A percentile compares a stretch with the other conserved stretches of the same genome.
Evolutionary conservation across 2,113 vertebrate genomes (phyloP).

Genomic region (Oxygymnocypris stewartii): DNA sequence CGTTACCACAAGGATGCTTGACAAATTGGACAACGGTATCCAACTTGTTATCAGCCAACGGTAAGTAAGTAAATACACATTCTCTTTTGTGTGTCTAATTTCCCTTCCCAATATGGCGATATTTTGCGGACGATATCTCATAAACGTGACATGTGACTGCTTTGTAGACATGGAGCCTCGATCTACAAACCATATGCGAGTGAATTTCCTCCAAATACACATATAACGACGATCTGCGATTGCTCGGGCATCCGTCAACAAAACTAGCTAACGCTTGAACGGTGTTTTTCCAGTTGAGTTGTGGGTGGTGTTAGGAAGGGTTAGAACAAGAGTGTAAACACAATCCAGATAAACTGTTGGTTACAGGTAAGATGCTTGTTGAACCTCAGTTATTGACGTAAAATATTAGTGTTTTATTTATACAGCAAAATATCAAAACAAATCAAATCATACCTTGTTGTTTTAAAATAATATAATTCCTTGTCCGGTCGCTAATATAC

Average conservation of each 20-base stretch:
- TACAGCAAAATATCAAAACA: neutral
- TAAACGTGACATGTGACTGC: neutral
- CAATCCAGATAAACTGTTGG: neutral
- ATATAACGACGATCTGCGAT: neutral
- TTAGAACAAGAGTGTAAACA: neutral
- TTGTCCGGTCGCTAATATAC: neutral
- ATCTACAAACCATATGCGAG: slow-evolving; percentile 7
- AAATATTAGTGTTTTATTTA: neutral
- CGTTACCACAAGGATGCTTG: neutral
- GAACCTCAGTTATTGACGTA: neutral
- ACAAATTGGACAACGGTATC: neutral
- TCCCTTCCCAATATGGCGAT: slow-evolving; percentile 34
- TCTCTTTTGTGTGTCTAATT: neutral
- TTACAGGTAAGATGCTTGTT: neutral
- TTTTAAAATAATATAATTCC: neutral
- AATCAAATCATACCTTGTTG: neutral
- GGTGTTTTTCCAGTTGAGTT: neutral
- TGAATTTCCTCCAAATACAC: neutral
- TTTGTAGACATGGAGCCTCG: neutral
- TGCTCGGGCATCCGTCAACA: neutral
- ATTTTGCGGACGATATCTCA: neutral
- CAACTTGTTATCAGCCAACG: neutral
- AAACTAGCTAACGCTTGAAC: neutral
- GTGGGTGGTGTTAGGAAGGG: neutral
- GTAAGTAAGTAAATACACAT: too few relatives aligned